phyloP scores from a whole-genome alignment of 1,140 invertebrate species.

The Bombus consobrinus region DNA sequence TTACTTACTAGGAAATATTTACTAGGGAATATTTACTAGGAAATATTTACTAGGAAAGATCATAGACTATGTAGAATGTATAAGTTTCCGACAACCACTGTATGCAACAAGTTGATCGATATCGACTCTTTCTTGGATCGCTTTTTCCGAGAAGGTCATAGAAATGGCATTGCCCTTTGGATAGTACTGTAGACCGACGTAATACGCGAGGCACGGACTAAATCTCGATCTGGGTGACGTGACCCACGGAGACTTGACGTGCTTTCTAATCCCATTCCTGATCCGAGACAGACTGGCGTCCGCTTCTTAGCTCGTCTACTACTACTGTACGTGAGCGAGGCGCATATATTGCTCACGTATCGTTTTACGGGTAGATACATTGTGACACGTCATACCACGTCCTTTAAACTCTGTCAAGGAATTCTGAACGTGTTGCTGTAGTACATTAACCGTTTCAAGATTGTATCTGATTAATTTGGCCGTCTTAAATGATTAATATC shows the following conservation, averaged over 20 bases:
- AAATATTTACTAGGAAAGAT: neutral
- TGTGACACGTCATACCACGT: neutral
- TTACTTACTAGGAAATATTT: too few relatives aligned
- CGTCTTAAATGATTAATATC: neutral
- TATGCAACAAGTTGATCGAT: neutral
- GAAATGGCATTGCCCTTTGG: slow-evolving; percentile 29
- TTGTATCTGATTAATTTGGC: neutral
- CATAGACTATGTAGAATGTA: too few relatives aligned
- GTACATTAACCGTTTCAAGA: neutral
- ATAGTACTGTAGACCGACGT: neutral
- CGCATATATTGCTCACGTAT: neutral
- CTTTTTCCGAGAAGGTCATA: slow-evolving; percentile 19
- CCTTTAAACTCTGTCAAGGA: neutral
- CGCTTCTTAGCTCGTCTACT: slow-evolving; percentile 17
- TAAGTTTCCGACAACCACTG: neutral
- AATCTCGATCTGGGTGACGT: slow-evolving; percentile 71
- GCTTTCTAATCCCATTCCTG: slow-evolving; percentile 68
- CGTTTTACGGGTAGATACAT: neutral
- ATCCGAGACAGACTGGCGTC: slow-evolving; percentile 63
- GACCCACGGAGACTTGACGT: slow-evolving; percentile 62
- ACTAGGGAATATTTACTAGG: too few relatives aligned
- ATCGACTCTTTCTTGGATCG: neutral
- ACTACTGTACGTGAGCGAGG: neutral
- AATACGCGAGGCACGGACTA: slow-evolving; percentile 25
- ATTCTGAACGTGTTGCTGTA: neutral